Evolutionary conservation across 64 coral and sea anemone species (phyloP), one percentile per base, ranked within the genome.

Genomic region (Dendronephthya gigantea): DNA sequence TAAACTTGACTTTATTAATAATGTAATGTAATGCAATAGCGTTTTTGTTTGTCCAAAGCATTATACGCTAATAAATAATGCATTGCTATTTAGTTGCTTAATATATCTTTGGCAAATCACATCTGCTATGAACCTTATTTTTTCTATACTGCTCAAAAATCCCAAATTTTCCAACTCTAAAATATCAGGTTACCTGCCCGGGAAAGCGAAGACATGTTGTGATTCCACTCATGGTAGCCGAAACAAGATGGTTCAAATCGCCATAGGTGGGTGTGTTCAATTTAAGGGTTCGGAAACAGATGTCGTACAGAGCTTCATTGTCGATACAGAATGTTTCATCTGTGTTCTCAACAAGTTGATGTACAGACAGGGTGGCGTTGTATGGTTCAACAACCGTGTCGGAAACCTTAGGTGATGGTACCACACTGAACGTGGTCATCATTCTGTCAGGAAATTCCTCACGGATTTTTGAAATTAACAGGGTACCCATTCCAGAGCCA

Each of bases 401-500:
- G 4, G 91, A 93, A 65, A 93, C 91, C 47, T 93, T 93, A 15
- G 91, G 91, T 59, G 91, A 93, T 16, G 91, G 91, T 14, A 93
- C 91, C 31, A 93, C 91, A 68, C 91, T 93, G 84, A 93, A 93
- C 34, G 91, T 90, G 83, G 89, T 93, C 91, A 93, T 93, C 31
- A 93, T 93, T 66, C 91, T 93, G 59, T 93, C 91, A 8, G 91
- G 91, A 36, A 90, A 93, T 84, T 93, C 91, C 83, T 93, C 91
- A 56, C 87, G 84, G 56, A 93, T 93, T 82, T 93, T 93, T 23
- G 91, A 93, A 87, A 93, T 93, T 9, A 93, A 88, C 81, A 93
- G 84, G 25, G 91, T 93, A 68, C 91, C 91, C 91, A 93, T 93
- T 9, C 91, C 91, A 23, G 91, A 93, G 51, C 91, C 91, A 28